Conservation (phyloP, 2,888 invertebrate genomes). For the Agrochola circellaris region DNA sequence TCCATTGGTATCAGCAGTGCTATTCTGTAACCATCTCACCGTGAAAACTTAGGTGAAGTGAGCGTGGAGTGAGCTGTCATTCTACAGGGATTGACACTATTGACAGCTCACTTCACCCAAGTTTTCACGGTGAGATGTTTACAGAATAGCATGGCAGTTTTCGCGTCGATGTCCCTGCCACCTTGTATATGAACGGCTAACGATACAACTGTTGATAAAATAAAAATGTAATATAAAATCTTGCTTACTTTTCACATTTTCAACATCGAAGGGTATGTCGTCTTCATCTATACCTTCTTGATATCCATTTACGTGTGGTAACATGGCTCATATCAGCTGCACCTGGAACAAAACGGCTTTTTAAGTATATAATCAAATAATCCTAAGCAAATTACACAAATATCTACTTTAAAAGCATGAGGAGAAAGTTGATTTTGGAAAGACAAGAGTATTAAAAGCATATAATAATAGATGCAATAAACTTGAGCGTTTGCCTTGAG, state of each 20-base stretch:
- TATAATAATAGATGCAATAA: background rate
- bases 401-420: constrained; percentile 3
- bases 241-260: constrained; percentile 73
- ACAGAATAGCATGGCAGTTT: too few species aligned
- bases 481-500: background rate
- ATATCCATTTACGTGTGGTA: constrained; percentile 78
- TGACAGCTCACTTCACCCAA: too few species aligned
- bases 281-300: constrained; percentile 72
- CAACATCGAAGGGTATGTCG: constrained; percentile 69
- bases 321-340: constrained; percentile 71
- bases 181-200: too few species aligned
- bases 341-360: constrained; percentile 35
- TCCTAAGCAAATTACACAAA: background rate
- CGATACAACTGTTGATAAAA: background rate
- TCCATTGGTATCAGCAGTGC: too few species aligned
- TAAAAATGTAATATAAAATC: too few species aligned
- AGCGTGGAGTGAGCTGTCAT: too few species aligned
- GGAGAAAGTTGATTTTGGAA: background rate
- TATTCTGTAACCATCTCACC: too few species aligned
- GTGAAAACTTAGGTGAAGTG: too few species aligned
- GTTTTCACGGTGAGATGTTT: too few species aligned
- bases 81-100: too few species aligned
- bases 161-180: too few species aligned
- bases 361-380: constrained; percentile 1
- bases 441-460: background rate